Evolutionary conservation across 2,113 vertebrate species (phyloP).

Genomic region (Micronycteris hirsuta): DNA sequence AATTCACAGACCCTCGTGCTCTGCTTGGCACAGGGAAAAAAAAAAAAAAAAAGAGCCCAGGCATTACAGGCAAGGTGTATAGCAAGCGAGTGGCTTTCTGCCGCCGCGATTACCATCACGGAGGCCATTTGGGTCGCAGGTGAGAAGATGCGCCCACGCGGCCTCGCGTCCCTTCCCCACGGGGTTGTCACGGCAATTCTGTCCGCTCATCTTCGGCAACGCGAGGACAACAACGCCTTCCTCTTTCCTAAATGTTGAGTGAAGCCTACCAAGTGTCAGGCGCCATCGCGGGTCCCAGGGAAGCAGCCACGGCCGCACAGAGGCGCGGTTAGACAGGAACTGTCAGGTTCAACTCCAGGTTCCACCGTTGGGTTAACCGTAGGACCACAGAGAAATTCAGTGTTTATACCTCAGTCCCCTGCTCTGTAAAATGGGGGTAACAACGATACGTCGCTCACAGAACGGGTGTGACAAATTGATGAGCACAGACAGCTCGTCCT

Average conservation of each 20-base stretch:
- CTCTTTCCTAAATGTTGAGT: background rate
- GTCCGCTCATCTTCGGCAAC: rapidly evolving
- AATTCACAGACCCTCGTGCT: background rate
- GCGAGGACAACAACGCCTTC: background rate
- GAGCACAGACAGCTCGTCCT: background rate
- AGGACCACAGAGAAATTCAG: background rate
- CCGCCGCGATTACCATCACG: background rate
- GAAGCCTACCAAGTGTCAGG: rapidly evolving
- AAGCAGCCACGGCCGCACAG: rapidly evolving
- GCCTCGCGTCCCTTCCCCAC: background rate
- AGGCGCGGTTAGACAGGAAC: rapidly evolving
- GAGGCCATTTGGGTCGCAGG: too few relatives aligned
- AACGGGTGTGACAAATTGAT: background rate
- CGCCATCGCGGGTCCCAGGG: rapidly evolving
- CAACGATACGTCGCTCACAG: background rate
- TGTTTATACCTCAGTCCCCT: background rate
- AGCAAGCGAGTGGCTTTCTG: rapidly evolving
- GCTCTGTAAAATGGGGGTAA: background rate
- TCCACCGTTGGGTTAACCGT: background rate
- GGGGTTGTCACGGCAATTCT: background rate
- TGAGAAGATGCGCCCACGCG: background rate
- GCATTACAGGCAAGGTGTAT: too few relatives aligned
- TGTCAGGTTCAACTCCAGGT: background rate
- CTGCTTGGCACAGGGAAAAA: rapidly evolving
- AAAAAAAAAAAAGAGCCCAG: background rate